phyloP scores from a whole-genome alignment of 2,113 vertebrate genomes.

The Corydoras sp. region DNA sequence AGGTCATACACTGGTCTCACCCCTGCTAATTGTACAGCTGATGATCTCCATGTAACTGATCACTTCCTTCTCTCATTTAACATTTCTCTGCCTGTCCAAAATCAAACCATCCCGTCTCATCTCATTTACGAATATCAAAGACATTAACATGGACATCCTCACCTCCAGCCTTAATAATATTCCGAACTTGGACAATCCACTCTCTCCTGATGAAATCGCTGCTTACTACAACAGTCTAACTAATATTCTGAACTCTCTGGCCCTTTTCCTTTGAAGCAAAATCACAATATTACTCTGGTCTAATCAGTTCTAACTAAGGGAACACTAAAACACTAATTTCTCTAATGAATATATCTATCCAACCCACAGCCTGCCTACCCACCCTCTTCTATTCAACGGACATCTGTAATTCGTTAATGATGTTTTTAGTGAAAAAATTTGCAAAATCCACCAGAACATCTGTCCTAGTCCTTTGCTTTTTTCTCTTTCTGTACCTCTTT shows the following conservation, averaged over 20 bases:
- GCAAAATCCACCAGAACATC: background rate
- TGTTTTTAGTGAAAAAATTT: background rate
- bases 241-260: background rate
- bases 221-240: background rate
- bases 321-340: conserved; percentile 11
- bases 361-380: conserved; percentile 1
- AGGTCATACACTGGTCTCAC: no score
- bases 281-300: conserved; percentile 10
- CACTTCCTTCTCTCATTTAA: no score
- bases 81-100: no score
- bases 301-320: conserved; percentile 12
- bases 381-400: background rate
- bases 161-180: no score
- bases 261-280: background rate
- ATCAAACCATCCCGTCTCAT: no score
- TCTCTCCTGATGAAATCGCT: background rate
- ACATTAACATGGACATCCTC: no score
- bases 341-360: conserved; percentile 1
- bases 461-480: background rate
- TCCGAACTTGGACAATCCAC: no score
- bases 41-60: no score
- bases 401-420: background rate
- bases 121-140: no score
- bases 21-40: no score
- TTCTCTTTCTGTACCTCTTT: background rate